Base-by-base conservation (phyloP, 2,888 invertebrate genomes). In the Cremastobaeus sp. region DNA sequence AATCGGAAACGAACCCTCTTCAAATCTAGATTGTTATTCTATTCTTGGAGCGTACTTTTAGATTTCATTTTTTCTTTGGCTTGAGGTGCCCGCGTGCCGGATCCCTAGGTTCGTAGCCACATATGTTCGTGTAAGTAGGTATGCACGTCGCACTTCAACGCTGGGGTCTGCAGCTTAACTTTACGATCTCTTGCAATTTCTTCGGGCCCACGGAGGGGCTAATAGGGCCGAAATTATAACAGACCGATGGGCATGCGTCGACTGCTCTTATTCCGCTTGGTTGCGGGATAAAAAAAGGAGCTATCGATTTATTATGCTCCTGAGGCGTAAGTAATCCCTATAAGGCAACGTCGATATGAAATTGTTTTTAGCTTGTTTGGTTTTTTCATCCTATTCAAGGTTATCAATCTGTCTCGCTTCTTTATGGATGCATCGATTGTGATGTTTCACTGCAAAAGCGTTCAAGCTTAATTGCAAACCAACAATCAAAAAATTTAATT, bases 251-350 rank as follows among this genome's bases (percentile, higher is more conserved):
- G 80, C 86, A 86, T 84, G 85, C 84, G 87, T 87, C 86, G 86
- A 87, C 86, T 87, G 86, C 85, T 87, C 87, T 87, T 87, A 87
- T 87, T 87, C 86, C 85, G 85, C 85, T 81, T 84, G 82, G 84
- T 80, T 84, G 86, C 78, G 71, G 62, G 32, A 68, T 65, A 76
- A 72, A 76, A 74, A 72, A 69, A 72, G 50, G 68, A 72, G 59
- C 64, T 69, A 70, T 72, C 74, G 77, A 76, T 76, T 76, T 74
- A 74, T 76, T 76, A 76, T 74, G 70, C 76, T 74, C 74, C 72
- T 76, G 74, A 74, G 74, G 74, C 74, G 74, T 74, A 74, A 70
- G 65, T 74, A 74, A 74, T 74, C 74, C 70, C 47, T 62, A 74
- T 70, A 74, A 74, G 74, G 74, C 74, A 65, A 37, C 59, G 60